A percentile compares a stretch with the other conserved stretches of the same genome.
These are phyloP conservation scores for Trogon surrucura DNA, from an alignment of 2,113 vertebrate genomes.

Conservation along the genomic window DNA sequence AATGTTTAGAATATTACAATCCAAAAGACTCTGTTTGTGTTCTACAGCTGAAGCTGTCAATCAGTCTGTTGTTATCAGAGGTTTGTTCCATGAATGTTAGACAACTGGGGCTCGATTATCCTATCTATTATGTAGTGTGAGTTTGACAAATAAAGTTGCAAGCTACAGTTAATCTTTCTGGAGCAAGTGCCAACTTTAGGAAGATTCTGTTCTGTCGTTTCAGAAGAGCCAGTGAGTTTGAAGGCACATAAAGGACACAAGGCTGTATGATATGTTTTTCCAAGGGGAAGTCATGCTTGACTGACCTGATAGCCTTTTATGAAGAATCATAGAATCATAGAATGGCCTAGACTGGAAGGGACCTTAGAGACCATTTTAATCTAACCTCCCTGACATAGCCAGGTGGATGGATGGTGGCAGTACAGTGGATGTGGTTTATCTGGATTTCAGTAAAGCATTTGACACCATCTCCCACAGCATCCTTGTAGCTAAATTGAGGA, in stretches of 20 bases:
- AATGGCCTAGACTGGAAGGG: too few relatives aligned
- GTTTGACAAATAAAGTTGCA: slow-evolving; percentile 64
- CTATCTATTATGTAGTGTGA: slow-evolving; percentile 29
- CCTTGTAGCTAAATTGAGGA: too few relatives aligned
- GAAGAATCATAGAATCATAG: too few relatives aligned
- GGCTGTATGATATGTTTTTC: background rate
- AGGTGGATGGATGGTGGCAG: too few relatives aligned
- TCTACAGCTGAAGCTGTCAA: slow-evolving; percentile 47
- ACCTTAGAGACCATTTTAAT: too few relatives aligned
- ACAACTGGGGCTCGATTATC: slow-evolving; percentile 56
- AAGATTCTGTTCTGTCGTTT: background rate
- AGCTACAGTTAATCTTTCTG: slow-evolving; percentile 34
- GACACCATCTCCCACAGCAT: too few relatives aligned
- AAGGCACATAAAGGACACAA: background rate
- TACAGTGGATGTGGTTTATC: too few relatives aligned
- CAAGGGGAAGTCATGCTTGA: too few relatives aligned
- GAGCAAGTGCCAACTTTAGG: background rate
- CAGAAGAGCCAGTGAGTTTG: background rate
- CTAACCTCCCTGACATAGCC: too few relatives aligned
- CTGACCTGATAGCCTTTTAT: too few relatives aligned
- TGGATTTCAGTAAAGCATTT: too few relatives aligned
- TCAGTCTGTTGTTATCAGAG: slow-evolving; percentile 53
- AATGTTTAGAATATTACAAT: slow-evolving; percentile 25
- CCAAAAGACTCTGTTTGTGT: slow-evolving; percentile 50
- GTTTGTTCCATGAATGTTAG: slow-evolving; percentile 48